Percentiles rank a stretch among this genome's conserved stretches.
These are phyloP conservation scores for Dendropsophus ebraccatus DNA, from an alignment of 2,113 vertebrate genomes.

Conservation along the genomic window DNA sequence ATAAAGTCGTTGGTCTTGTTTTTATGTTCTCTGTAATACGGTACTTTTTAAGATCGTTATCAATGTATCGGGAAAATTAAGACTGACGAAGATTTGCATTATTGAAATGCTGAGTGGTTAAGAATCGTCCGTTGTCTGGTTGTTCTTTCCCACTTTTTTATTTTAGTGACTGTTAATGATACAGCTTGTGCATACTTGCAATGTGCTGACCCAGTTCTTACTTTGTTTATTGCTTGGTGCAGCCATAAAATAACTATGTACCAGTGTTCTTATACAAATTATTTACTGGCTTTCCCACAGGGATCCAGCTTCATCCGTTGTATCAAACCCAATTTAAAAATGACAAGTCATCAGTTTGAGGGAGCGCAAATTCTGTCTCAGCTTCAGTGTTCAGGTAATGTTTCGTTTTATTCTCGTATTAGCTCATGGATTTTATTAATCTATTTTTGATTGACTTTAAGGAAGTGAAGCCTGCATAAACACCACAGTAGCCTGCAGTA, in stretches of 20 bases:
- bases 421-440: too few relatives aligned
- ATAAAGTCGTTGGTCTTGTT: background rate
- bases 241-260: slow-evolving; percentile 17
- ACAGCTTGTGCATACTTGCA: background rate
- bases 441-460: too few relatives aligned
- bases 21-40: background rate
- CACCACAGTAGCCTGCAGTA: background rate
- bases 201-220: slow-evolving; percentile 45
- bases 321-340: slow-evolving; percentile 98
- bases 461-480: background rate
- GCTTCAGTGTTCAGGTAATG: slow-evolving; percentile 94
- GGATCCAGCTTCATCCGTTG: slow-evolving; percentile 97
- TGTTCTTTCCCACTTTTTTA: background rate
- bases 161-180: slow-evolving; percentile 51
- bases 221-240: slow-evolving; percentile 13
- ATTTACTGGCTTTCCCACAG: slow-evolving; percentile 70
- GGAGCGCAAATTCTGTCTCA: slow-evolving; percentile 96
- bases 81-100: slow-evolving; percentile 18
- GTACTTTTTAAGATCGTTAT: background rate
- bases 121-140: background rate
- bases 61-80: slow-evolving; percentile 3
- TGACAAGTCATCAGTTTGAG: slow-evolving; percentile 95
- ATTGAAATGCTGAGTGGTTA: background rate
- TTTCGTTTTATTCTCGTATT: background rate
- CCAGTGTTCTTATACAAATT: slow-evolving; percentile 41